These are phyloP conservation scores for Tribolium freemani DNA, from an alignment of 2,888 invertebrate species.

Conservation along the genomic window DNA sequence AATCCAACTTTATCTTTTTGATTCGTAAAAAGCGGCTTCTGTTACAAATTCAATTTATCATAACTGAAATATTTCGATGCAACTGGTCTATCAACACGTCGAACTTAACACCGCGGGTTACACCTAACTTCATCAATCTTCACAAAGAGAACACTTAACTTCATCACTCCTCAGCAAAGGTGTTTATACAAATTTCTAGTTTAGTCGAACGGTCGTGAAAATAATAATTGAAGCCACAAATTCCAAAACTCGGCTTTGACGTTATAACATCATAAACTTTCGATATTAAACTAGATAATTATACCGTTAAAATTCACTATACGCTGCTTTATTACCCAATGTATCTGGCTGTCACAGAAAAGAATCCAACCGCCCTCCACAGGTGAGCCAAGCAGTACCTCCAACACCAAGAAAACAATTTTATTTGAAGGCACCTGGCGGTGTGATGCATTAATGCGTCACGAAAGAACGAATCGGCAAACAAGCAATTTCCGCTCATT, in stretches of 20 bases:
- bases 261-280: constrained; percentile 24
- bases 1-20: neutral
- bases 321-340: constrained; percentile 5
- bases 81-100: neutral
- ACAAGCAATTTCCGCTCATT: constrained; percentile 7
- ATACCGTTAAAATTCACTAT: constrained; percentile 28
- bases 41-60: neutral
- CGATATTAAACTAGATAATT: constrained; percentile 33
- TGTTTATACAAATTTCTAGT: constrained; percentile 30
- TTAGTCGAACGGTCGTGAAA: constrained; percentile 16
- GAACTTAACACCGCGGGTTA: constrained; percentile 7
- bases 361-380: too few relatives aligned
- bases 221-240: constrained; percentile 24
- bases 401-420: too few relatives aligned
- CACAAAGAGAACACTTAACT: constrained; percentile 17
- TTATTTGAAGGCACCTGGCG: too few relatives aligned
- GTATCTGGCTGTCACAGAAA: neutral
- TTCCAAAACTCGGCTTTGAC: constrained; percentile 20
- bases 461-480: constrained; percentile 10
- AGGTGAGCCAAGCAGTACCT: too few relatives aligned
- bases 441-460: too few relatives aligned
- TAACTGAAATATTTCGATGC: neutral
- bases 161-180: constrained; percentile 9
- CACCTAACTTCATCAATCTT: constrained; percentile 22
- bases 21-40: neutral